Percentiles rank a stretch among this genome's conserved stretches.
Evolutionary conservation across 2,113 vertebrate species (phyloP).

Genomic region (Saimiri boliviensis): DNA sequence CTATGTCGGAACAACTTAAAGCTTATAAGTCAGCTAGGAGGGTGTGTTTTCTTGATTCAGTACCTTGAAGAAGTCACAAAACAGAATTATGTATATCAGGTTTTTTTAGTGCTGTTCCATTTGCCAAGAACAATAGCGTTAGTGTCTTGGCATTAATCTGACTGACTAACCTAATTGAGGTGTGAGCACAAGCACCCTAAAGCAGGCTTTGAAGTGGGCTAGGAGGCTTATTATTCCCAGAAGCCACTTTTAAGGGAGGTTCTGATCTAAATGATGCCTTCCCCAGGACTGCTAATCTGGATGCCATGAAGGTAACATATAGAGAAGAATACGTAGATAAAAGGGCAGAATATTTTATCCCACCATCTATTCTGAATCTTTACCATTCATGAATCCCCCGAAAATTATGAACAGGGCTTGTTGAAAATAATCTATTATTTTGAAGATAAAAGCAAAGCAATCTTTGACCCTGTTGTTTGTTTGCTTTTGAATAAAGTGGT

Average conservation of each 20-base stretch:
- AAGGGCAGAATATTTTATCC: neutral
- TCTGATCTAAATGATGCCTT: neutral
- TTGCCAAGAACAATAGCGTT: neutral
- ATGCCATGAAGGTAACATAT: neutral
- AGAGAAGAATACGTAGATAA: neutral
- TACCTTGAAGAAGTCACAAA: neutral
- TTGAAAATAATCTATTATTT: neutral
- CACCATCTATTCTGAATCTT: neutral
- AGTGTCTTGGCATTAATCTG: neutral
- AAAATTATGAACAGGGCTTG: neutral
- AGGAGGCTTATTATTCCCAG: neutral
- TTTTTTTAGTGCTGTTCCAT: neutral
- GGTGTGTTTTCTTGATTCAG: neutral
- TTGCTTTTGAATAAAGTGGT: neutral
- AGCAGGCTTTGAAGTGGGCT: neutral
- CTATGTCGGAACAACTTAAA: neutral
- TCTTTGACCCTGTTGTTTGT: neutral
- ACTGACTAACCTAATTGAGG: neutral
- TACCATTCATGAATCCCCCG: neutral
- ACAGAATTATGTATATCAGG: neutral
- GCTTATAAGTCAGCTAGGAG: neutral
- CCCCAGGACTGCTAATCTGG: neutral
- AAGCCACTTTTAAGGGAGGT: neutral
- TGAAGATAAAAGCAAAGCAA: neutral
- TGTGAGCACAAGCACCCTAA: neutral